phyloP scores from a whole-genome alignment of 2,888 invertebrate species.

The Parnassius glacialis region DNA sequence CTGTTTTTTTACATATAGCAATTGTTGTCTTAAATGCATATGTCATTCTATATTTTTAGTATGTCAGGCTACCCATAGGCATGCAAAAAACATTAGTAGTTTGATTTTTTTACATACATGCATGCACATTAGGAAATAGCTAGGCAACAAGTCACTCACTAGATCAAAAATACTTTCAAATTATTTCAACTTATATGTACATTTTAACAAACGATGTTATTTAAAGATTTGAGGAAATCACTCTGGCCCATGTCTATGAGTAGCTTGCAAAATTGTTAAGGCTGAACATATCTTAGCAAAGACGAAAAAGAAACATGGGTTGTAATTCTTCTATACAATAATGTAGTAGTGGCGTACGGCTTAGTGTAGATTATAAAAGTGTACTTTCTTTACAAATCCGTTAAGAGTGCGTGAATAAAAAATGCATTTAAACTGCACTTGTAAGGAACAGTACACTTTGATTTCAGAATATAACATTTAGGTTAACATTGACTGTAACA shows the following conservation, averaged over 20 bases:
- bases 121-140: too few species aligned
- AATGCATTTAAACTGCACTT: background rate
- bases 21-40: too few species aligned
- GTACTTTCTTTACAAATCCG: slow-evolving; percentile 4
- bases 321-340: slow-evolving; percentile 38
- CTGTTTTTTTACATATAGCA: too few species aligned
- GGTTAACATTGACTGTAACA: slow-evolving; percentile 26
- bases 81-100: background rate
- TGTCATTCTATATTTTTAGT: background rate
- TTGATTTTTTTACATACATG: too few species aligned
- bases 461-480: slow-evolving; percentile 6
- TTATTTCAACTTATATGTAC: too few species aligned
- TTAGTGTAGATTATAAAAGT: slow-evolving; percentile 28
- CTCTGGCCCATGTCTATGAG: slow-evolving; percentile 27
- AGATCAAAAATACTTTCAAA: background rate
- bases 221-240: slow-evolving; percentile 22
- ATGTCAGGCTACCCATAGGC: slow-evolving; percentile 17
- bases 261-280: slow-evolving; percentile 38
- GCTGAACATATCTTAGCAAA: slow-evolving; percentile 49
- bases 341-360: slow-evolving; percentile 22
- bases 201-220: slow-evolving; percentile 15
- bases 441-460: background rate
- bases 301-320: slow-evolving; percentile 37
- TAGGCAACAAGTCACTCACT: too few species aligned
- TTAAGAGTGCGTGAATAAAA: background rate